A percentile compares a stretch with the other conserved stretches of the same genome.
Conservation (phyloP, 2,113 vertebrate genomes). For the Corythaixoides concolor region DNA sequence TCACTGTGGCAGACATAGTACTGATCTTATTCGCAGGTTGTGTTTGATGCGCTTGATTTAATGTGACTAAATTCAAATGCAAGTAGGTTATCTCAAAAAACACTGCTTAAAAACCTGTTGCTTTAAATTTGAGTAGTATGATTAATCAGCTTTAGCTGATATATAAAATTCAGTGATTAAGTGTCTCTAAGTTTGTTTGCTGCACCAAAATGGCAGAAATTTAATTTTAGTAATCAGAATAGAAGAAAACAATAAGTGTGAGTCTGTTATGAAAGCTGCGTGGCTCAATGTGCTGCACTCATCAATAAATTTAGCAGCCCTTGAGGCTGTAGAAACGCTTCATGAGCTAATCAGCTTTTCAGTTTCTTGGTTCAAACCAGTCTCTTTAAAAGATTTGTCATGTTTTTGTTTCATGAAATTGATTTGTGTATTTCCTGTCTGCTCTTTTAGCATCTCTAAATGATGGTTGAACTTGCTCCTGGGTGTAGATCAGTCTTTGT, state of each 20-base stretch:
- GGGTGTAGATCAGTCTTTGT: neutral
- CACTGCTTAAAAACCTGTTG: neutral
- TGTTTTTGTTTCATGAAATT: neutral
- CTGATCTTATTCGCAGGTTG: neutral
- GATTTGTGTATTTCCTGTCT: neutral
- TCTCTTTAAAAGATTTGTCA: neutral
- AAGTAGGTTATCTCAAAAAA: neutral
- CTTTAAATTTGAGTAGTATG: neutral
- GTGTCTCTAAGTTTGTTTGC: neutral
- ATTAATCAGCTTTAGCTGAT: neutral
- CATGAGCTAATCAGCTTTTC: neutral
- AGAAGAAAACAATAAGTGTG: neutral
- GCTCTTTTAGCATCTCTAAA: neutral
- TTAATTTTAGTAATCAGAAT: neutral
- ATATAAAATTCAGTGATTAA: neutral
- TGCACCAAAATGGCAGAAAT: neutral
- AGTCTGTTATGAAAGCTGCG: neutral
- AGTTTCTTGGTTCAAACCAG: neutral
- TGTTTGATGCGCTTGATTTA: neutral
- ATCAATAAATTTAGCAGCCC: neutral
- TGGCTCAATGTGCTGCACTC: neutral
- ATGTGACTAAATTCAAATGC: neutral
- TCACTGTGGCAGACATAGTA: neutral
- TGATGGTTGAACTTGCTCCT: neutral
- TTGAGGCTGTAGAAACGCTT: neutral